A percentile compares a stretch with the other conserved stretches of the same genome.
Conservation (phyloP, 2,888 invertebrate species). For the Polyommatus iphigenia region DNA sequence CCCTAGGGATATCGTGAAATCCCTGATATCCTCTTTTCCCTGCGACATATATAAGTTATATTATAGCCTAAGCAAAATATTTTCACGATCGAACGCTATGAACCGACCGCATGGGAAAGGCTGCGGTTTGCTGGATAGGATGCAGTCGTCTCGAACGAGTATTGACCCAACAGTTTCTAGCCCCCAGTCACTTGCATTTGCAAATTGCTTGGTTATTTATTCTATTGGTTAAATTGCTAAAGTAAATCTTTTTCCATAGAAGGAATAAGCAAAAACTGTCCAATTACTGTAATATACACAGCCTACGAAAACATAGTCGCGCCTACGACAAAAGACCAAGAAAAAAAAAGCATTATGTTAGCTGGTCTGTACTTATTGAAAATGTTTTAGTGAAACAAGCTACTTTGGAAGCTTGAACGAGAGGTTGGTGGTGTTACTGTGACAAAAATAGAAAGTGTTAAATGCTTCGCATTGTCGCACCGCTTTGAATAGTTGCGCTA, state of each 20-base stretch:
- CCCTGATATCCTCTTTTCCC: too few species aligned
- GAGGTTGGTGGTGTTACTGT: slow-evolving; percentile 41
- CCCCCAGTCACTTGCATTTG: slow-evolving; percentile 27
- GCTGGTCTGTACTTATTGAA: background rate
- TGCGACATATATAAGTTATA: background rate
- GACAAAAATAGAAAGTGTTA: slow-evolving; percentile 74
- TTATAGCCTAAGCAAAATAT: background rate
- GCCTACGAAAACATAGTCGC: background rate
- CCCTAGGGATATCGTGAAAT: too few species aligned
- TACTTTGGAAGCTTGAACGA: slow-evolving; percentile 1
- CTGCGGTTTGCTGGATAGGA: slow-evolving; percentile 36
- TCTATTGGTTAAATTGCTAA: background rate
- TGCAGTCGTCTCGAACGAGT: slow-evolving; percentile 38
- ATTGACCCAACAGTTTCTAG: slow-evolving; percentile 37
- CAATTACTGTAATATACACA: too few species aligned
- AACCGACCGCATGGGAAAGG: slow-evolving; percentile 36
- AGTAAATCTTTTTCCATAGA: too few species aligned
- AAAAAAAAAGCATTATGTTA: background rate
- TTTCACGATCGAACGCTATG: slow-evolving; percentile 30
- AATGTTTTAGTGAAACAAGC: background rate
- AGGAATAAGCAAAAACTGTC: too few species aligned
- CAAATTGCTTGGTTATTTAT: slow-evolving; percentile 29
- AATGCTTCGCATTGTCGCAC: slow-evolving; percentile 57
- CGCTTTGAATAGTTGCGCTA: slow-evolving; percentile 55
- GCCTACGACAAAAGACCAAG: background rate